Base-by-base conservation (phyloP, 2,888 invertebrate genomes). In the Hypomecis atomaria region DNA sequence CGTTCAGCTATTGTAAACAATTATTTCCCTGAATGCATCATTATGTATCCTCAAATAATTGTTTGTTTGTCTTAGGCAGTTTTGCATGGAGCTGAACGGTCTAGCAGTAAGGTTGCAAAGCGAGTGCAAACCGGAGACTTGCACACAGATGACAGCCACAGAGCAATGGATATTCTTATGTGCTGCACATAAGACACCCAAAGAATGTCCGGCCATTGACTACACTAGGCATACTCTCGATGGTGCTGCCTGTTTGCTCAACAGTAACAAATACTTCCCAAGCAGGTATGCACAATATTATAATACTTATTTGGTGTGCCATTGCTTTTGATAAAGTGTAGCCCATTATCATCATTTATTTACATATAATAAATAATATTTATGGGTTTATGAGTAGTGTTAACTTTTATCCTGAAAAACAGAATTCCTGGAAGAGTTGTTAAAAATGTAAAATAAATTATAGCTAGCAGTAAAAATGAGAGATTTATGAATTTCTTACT, bases 101-200 rank as follows among this genome's bases (percentile, higher is more conserved):
- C 92, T 99, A 75, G 99, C 99, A 53, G 99, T 99, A 0, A 95
- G 97, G 82, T 93, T 99, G 71, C 99, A 99, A 93, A 96, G 95
- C 72, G 99, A 99, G 88, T 99, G 99, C 87, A 97, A 98, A 82
- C 99, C 99, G 44, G 97, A 98, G 80, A 98, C 97, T 33, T 99
- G 99, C 88, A 98, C 97, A 67, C 99, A 99, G 92, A 99, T 99
- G 99, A 99, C 99, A 49, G 99, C 99, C 38, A 99, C 99, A 37
- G 99, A 99, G 89, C 99, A 99, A 84, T 99, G 99, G 99, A 99
- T 99, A 89, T 99, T 99, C 89, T 93, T 99, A 59, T 99, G 99
- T 94, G 99, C 99, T 64, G 99, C 99, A 47, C 99, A 99, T 88
- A 99, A 99, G 94, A 99, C 99, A 69, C 99, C 99, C 45, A 99